Base-by-base conservation (phyloP, 2,113 vertebrate species). In the Gnathonemus longibarbis region DNA sequence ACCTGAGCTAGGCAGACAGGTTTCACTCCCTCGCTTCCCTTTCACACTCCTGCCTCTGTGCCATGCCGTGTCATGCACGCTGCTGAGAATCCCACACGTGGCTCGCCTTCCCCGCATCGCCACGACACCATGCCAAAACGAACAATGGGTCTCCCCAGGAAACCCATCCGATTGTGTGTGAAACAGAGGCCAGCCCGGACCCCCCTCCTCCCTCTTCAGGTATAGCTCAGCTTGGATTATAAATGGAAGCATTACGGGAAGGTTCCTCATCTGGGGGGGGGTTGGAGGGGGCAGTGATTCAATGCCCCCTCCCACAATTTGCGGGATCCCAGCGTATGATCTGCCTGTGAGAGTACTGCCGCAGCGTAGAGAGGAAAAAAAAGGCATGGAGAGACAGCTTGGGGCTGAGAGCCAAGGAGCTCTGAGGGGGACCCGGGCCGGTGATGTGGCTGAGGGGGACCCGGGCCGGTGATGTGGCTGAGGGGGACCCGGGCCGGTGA, bases 381-480 rank as follows among this genome's bases (percentile, higher is more conserved):
- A 77, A 91, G 92, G 91, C 89, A 87, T 90, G 92, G 88, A 42
- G 85, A 49, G 91, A 91, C 89, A 88, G 83, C 88, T 92, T 53
- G 90, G 90, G 17, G 49, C 92, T 92, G 93, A 94, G 91, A 93
- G 19, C 27, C 24, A 3, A 4, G 21, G 21, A n/a, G 83, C 17
- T 45, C 35, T 21, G 5, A 86, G 5, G n/a, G 10, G 45, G 48
- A 89, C 88, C 21, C 62, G 8, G 19, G 48, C 56, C 0, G 6
- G 56, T 58, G 24, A 62, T 62, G 13, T 52, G 50, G 50, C 27
- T 15, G 8, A 84, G 10, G 19, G 19, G 24, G n/a, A 88, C 88
- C 19, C 58, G 2, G 8, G 46, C 17, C 1, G 52, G 52, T 19
- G 52, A 53, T 53, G 24, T 9, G 24, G 24, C 56, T 62, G 56